A percentile compares a stretch with the other conserved stretches of the same genome.
phyloP scores from a whole-genome alignment of 1,140 invertebrate genomes.

The Arion vulgaris region DNA sequence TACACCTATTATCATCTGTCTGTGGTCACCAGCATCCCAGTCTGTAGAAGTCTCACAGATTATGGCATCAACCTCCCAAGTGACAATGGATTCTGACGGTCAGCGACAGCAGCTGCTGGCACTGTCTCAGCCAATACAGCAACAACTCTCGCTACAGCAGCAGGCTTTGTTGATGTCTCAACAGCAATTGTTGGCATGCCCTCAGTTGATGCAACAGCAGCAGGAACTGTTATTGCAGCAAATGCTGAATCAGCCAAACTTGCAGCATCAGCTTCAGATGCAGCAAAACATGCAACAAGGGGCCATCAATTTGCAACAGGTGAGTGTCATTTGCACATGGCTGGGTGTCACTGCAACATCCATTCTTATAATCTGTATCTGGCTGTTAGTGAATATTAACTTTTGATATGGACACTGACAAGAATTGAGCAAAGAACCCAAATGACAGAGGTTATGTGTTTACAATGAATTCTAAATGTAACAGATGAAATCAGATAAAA shows the following conservation, averaged over 20 bases:
- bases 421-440: no score
- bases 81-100: constrained; percentile 19
- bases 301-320: not conserved
- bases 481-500: no score
- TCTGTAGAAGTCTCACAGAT: constrained; percentile 33
- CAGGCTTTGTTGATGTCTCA: constrained; percentile 60
- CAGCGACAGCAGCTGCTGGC: constrained; percentile 38
- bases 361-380: no score
- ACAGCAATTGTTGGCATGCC: constrained; percentile 50
- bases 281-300: constrained; percentile 46
- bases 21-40: constrained; percentile 39
- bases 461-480: no score
- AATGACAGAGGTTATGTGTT: no score
- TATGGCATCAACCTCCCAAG: constrained; percentile 31
- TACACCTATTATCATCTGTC: not conserved
- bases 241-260: constrained; percentile 59
- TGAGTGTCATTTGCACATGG: not conserved
- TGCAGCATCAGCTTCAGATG: constrained; percentile 47
- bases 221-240: constrained; percentile 74
- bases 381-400: no score
- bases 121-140: constrained; percentile 50
- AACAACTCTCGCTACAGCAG: constrained; percentile 42
- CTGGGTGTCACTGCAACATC: no score
- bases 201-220: constrained; percentile 56
- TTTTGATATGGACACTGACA: no score